Conservation (phyloP, 2,797 vertebrate genomes). For the Crenichthys baileyi region DNA sequence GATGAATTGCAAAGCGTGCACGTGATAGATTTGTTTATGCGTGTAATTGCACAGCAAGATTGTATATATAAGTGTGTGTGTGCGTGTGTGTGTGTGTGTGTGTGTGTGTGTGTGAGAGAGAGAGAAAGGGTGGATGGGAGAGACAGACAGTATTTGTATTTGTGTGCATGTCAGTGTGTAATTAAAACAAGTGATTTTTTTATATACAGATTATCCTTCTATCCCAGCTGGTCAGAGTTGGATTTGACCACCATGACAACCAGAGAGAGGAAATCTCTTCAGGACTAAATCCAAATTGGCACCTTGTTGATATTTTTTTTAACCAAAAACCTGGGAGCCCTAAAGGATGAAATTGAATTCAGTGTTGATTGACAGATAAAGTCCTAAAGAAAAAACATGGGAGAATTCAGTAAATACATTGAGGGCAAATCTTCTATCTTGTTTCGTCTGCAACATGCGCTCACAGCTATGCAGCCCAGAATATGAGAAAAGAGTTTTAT, state of each 20-base stretch:
- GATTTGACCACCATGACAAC: conserved; percentile 79
- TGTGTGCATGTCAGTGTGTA: conserved; percentile 72
- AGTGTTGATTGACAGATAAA: not conserved
- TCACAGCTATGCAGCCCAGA: conserved; percentile 31
- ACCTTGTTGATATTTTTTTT: conserved; percentile 62
- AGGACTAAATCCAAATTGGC: conserved; percentile 81
- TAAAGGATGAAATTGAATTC: conserved; percentile 39
- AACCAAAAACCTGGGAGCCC: conserved; percentile 47
- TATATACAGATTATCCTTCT: conserved; percentile 81
- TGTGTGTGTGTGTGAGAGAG: conserved; percentile 3
- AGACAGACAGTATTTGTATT: conserved; percentile 29
- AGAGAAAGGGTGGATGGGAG: conserved; percentile 6
- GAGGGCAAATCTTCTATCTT: conserved; percentile 67
- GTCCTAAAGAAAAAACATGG: not conserved
- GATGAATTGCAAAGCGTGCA: conserved; percentile 24
- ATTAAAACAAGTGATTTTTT: conserved; percentile 82
- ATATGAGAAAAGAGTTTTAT: conserved; percentile 66
- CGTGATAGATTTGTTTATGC: conserved; percentile 14
- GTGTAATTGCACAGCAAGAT: conserved; percentile 29
- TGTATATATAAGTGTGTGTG: conserved; percentile 37
- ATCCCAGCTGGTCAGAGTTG: conserved; percentile 82
- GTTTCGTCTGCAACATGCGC: conserved; percentile 22
- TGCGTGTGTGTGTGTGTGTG: conserved; percentile 18
- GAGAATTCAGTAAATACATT: conserved; percentile 41
- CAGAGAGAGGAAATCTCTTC: conserved; percentile 79